Base-by-base conservation (phyloP, 2,797 vertebrate genomes). In the Urosaurus nigricauda region DNA sequence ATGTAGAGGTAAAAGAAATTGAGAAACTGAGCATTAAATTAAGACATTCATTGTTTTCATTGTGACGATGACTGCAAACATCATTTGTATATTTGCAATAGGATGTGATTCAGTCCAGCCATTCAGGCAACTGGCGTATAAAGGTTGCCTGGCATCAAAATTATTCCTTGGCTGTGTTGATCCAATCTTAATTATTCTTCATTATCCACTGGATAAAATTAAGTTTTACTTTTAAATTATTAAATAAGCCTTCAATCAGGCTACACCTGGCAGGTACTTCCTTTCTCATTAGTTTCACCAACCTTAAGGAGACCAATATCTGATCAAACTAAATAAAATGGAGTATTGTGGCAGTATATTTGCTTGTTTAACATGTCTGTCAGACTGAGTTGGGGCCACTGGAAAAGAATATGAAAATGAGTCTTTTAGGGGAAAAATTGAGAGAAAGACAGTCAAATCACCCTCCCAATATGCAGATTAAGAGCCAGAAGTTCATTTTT, bases 41-140 rank as follows among this genome's bases (percentile, higher is more conserved):
- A 32, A 21, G 89, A 80, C 24, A 47, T 60, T 93, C 68, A 5
- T 89, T 85, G 56, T 90, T 77, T 78, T 47, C 56, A 65, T 58
- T 84, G 2, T 17, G 85, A 40, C 2, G 0, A 43, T 85, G 35
- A 51, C 13, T 75, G 24, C 51, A 58, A 85, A 24, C 37, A 24
- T 12, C 24, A 73, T 58, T 26, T n/a, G 26, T 56, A 29, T 26
- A 4, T 74, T 14, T 40, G 40, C 35, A 85, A 26, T 65, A 21
- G 32, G 19, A 70, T 79, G 80, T 83, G 37, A 63, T 14, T 90
- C 47, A 81, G 63, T 47, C 0, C 51, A 86, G 78, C 71, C 9
- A 2, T 14, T 26, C 29, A 83, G 63, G 35, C 75, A 65, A 51
- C 37, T 85, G 73, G 14, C 32, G 26, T 21, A 47, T 79, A 40